Evolutionary conservation across 2,113 vertebrate genomes (phyloP).

Genomic region (Nibea albiflora): DNA sequence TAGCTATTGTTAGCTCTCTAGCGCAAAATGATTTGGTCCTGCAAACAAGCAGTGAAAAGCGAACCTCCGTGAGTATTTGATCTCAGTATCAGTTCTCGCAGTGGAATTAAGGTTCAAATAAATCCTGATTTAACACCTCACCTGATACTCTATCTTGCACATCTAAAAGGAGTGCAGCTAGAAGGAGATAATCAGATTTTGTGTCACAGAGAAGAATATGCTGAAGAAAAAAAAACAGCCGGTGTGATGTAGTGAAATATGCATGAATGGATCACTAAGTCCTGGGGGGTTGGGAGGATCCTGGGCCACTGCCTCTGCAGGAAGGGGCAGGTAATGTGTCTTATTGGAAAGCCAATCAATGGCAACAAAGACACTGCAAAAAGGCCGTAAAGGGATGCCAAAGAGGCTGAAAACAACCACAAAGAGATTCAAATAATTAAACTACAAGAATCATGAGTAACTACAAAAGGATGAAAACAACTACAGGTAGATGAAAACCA

Average conservation of each 20-base stretch:
- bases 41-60: conserved; percentile 25
- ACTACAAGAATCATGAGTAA: neutral
- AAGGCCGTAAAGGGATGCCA: neutral
- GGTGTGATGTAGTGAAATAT: neutral
- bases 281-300: neutral
- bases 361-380: neutral
- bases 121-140: conserved; percentile 37
- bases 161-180: neutral
- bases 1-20: neutral
- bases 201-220: neutral
- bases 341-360: neutral
- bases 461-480: neutral
- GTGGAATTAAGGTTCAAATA: conserved; percentile 17
- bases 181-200: conserved; percentile 3
- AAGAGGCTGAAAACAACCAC: neutral
- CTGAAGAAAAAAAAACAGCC: neutral
- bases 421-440: neutral
- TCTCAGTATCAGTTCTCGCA: neutral
- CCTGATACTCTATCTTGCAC: conserved; percentile 16
- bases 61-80: neutral
- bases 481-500: neutral
- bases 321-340: neutral
- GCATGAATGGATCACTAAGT: neutral
- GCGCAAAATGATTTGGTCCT: neutral
- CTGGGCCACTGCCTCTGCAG: neutral